Evolutionary conservation across 2,113 vertebrate species (phyloP).

Genomic region (Rhinopomastus cyanomelas): DNA sequence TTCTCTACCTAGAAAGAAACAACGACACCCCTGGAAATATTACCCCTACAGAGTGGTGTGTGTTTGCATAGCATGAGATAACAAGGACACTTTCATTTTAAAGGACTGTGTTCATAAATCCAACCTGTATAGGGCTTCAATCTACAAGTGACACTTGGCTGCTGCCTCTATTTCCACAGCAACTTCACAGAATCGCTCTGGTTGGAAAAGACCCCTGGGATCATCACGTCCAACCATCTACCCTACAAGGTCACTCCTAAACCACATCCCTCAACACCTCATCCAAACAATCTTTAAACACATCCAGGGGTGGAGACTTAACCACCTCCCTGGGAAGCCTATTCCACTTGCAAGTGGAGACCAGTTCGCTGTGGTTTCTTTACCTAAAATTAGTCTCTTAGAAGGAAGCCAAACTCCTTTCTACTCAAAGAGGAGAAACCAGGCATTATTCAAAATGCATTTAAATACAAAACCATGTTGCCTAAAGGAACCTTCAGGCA

Average conservation of each 20-base stretch:
- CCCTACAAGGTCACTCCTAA: no score
- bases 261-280: no score
- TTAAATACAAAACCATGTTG: background rate
- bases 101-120: background rate
- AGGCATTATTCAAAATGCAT: background rate
- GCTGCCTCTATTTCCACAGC: background rate
- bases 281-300: no score
- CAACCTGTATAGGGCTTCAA: background rate
- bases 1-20: background rate
- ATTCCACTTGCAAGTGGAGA: background rate
- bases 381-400: background rate
- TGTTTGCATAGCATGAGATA: background rate
- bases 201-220: no score
- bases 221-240: no score
- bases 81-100: background rate
- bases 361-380: background rate
- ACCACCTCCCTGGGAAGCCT: no score
- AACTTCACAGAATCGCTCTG: no score
- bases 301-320: no score
- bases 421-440: background rate
- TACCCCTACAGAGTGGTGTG: background rate
- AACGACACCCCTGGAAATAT: background rate
- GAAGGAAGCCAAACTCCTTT: background rate
- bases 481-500: background rate
- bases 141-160: background rate